Evolutionary conservation across 2,113 vertebrate species (phyloP), one percentile per base, ranked within the genome.

Genomic region (Bungarus multicinctus): DNA sequence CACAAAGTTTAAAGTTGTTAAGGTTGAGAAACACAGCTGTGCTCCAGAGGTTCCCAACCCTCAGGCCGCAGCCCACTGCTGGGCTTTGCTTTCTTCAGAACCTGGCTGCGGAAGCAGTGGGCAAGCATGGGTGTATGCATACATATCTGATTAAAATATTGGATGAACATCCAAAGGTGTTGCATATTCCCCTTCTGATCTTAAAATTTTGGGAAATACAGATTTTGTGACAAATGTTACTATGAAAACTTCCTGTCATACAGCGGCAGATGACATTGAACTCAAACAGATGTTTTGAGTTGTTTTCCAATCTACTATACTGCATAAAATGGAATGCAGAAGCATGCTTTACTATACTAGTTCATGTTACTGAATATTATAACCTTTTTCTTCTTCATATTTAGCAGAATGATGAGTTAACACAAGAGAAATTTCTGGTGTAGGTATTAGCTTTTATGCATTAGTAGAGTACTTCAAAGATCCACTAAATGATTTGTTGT

Each of bases 321-420:
- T 58, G 23, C 8, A 58, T 94, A 93, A 95, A 95, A 85, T 89
- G 0, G 91, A 95, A 91, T 94, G 27, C 93, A 47, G 43, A 93
- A 92, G 10, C 0, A 94, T 47, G 8, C 69, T 92, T 96, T 97
- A 94, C 94, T 95, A 92, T n/a, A 94, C 81, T 39, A 87, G 43
- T 2, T 94, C 91, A 92, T 60, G 5, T 85, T 96, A 93, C 34
- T 91, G 57, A 64, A 10, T 0, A 0, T 34, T 93, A 43, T 27
- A 74, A 30, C 74, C 23, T n/a, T 55, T 81, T 22, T 58, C 58
- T 89, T 95, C 94, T 93, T 9, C 5, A 11, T 89, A 23, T 88
- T 96, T 91, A 53, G 30, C 60, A 87, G 74, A 50, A 86, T 0
- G 87, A 81, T 74, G 18, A 91, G 3, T 86, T 64, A 54, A 74